These are phyloP conservation scores for Tanypteryx hageni DNA, from an alignment of 2,888 invertebrate species.

Conservation along the genomic window DNA sequence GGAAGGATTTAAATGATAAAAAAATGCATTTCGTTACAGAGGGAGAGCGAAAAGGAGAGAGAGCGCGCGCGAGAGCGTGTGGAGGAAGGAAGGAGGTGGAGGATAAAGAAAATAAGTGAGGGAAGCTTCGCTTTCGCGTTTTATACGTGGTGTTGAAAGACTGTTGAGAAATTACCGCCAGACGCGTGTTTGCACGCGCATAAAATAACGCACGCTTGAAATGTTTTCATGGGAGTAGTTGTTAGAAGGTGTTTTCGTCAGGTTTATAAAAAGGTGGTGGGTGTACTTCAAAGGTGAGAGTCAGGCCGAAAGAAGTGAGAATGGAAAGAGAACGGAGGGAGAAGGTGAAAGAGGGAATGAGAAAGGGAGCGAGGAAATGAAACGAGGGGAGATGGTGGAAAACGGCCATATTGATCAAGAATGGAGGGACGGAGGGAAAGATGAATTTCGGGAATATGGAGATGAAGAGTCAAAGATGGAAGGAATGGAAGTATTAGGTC, in stretches of 20 bases:
- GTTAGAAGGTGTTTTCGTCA: background rate
- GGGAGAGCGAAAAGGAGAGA: no score
- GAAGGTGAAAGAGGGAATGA: background rate
- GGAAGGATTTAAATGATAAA: slow-evolving; percentile 27
- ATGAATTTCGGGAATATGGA: slow-evolving; percentile 21
- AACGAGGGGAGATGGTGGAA: background rate
- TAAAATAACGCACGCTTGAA: slow-evolving; percentile 18
- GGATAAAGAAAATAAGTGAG: background rate
- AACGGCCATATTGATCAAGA: background rate
- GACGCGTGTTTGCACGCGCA: slow-evolving; percentile 7
- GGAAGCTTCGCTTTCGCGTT: background rate
- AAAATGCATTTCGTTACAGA: background rate
- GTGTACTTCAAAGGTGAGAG: background rate
- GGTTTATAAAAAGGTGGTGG: background rate
- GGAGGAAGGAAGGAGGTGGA: background rate
- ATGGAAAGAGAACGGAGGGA: background rate
- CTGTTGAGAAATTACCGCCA: background rate
- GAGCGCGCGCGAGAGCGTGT: background rate
- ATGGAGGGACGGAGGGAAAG: background rate
- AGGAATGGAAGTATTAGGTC: background rate
- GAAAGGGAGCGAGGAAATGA: background rate
- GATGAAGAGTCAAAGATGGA: background rate
- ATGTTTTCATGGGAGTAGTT: background rate
- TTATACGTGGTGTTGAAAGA: background rate
- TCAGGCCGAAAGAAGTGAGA: background rate